Percentiles rank a stretch among this genome's conserved stretches.
These are phyloP conservation scores for Macrosiphum euphorbiae DNA, from an alignment of 2,888 invertebrate genomes.

Conservation along the genomic window DNA sequence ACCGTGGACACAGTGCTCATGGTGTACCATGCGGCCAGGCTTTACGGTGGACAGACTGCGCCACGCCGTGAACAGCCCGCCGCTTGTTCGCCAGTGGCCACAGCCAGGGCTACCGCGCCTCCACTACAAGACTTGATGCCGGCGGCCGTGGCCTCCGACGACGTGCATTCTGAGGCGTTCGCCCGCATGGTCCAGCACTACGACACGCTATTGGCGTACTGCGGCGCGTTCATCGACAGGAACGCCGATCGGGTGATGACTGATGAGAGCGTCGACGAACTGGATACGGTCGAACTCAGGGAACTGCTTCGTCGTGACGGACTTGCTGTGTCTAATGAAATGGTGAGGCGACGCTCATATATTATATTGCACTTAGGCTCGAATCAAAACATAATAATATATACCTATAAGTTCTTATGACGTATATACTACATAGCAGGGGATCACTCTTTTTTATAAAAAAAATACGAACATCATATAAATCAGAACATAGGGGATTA, in stretches of 20 bases:
- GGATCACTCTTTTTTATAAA: no score
- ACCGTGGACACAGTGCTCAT: constrained; percentile 77
- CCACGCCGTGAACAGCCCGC: constrained; percentile 46
- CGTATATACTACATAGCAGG: no score
- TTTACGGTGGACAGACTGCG: constrained; percentile 68
- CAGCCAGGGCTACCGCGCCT: constrained; percentile 42
- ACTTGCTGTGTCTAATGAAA: constrained; percentile 74
- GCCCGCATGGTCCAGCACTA: constrained; percentile 47
- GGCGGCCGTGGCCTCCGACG: constrained; percentile 35
- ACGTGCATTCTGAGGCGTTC: constrained; percentile 48
- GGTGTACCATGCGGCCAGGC: constrained; percentile 73
- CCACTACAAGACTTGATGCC: constrained; percentile 50
- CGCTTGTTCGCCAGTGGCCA: constrained; percentile 25
- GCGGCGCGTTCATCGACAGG: constrained; percentile 76
- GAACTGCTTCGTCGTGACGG: constrained; percentile 79
- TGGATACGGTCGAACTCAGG: constrained; percentile 77
- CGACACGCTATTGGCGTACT: constrained; percentile 73
- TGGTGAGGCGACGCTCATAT: constrained; percentile 44
- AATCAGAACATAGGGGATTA: no score
- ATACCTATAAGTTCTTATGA: background rate
- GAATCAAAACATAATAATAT: background rate
- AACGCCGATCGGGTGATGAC: constrained; percentile 74
- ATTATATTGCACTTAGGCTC: background rate
- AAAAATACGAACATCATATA: no score
- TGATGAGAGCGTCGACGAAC: constrained; percentile 75